phyloP scores from a whole-genome alignment of 2,797 vertebrate species.

The Muscicapa striata region DNA sequence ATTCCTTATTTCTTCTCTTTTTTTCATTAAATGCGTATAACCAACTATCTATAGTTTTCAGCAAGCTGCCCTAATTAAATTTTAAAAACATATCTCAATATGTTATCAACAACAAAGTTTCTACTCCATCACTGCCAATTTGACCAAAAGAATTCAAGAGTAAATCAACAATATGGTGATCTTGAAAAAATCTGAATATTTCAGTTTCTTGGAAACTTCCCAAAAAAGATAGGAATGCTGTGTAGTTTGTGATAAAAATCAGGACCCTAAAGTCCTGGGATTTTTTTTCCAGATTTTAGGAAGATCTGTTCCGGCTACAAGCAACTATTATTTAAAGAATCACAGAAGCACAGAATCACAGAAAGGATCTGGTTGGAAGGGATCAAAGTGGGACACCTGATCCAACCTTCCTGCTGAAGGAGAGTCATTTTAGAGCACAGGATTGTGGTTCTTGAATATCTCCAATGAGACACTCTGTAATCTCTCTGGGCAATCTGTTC shows the following conservation, averaged over 20 bases:
- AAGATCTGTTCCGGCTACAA: background rate
- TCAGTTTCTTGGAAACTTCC: background rate
- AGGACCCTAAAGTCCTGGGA: background rate
- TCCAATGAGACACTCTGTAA: fast-evolving
- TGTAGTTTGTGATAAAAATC: background rate
- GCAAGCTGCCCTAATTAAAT: background rate
- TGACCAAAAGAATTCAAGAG: background rate
- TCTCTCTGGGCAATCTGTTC: background rate
- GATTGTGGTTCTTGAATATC: background rate
- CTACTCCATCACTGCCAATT: conserved; percentile 1
- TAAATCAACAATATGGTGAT: background rate
- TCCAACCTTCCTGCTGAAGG: background rate
- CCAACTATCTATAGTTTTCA: background rate
- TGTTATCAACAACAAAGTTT: background rate
- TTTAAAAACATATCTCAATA: conserved; percentile 3
- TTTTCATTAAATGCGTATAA: background rate
- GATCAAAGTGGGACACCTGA: background rate
- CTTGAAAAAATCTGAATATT: background rate
- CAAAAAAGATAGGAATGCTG: background rate
- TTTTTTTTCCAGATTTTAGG: background rate
- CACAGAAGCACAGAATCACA: background rate
- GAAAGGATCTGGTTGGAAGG: background rate
- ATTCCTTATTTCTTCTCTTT: background rate
- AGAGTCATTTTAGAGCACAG: background rate
- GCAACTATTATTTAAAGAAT: background rate